Base-by-base conservation (phyloP, 2,888 invertebrate genomes). In the Digitonthophagus gazella region DNA sequence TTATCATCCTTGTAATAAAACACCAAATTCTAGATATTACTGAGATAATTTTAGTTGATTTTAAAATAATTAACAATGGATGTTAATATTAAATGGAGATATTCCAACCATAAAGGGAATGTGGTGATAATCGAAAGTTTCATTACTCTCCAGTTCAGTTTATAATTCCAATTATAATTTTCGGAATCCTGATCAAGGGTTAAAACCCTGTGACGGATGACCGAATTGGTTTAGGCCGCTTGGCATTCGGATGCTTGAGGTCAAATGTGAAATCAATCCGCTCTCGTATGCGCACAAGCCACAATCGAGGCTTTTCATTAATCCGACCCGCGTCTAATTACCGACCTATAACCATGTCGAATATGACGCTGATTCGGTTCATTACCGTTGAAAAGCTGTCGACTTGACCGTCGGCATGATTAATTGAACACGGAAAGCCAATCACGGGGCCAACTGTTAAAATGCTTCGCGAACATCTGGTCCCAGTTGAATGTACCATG, bases 381-480 rank as follows among this genome's bases (percentile, higher is more conserved):
- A 61, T 19, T 61, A 20, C 61, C 61, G 61, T 3, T 61, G 61
- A 61, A 61, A 61, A 61, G 18, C 61, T 19, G 61, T 61, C 61
- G 61, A 61, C 61, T 61, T 61, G 61, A 61, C 61, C 61, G 61
- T 20, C 61, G 5, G 28, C 14, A 61, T 61, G 61, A 61, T 61
- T 61, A 61, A 61, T 61, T 61, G 61, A 61, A 61, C 61, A 61
- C 18, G 61, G 61, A 61, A 61, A 61, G 61, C 61, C 61, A 19
- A 61, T 61, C 61, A 61, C n/a, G 61, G 18, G 18, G 18, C 61
- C n/a, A 18, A 18, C 61, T 61, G 61, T 61, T 61, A 61, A 61
- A 61, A 61, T 61, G 61, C 28, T 44, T 61, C 18, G 19, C 61
- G 18, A 61, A 61, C 61, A 61, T 61, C 61, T n/a, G 61, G 61